Evolutionary conservation across 2,888 invertebrate genomes (phyloP).

Genomic region (Drosophila barbarae): DNA sequence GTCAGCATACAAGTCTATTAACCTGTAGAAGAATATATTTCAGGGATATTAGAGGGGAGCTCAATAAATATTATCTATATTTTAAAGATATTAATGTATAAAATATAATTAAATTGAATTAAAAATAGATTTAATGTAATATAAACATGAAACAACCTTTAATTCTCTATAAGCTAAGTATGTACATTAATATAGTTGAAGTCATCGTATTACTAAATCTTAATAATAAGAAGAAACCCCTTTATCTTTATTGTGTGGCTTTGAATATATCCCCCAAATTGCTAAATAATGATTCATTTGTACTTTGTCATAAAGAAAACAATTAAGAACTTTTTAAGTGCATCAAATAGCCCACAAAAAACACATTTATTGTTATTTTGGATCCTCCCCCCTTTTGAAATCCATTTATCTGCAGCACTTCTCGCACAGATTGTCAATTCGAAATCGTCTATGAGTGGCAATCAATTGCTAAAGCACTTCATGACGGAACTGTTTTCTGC

Average conservation of each 20-base stretch:
- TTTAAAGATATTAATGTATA: no score
- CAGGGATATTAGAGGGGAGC: neutral
- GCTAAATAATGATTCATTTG: neutral
- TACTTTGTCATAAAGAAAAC: neutral
- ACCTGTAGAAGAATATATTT: conserved; percentile 46
- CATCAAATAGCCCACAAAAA: neutral
- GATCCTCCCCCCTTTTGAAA: conserved; percentile 2
- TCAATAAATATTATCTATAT: neutral
- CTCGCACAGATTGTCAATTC: conserved; percentile 2
- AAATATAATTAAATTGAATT: no score
- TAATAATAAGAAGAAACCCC: neutral
- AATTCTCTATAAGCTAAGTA: neutral
- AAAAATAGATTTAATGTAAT: no score
- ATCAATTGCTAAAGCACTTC: conserved; percentile 37
- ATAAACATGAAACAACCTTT: neutral
- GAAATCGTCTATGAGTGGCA: conserved; percentile 18
- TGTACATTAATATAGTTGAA: neutral
- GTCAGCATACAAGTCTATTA: conserved; percentile 78
- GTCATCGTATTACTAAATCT: neutral
- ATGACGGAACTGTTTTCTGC: conserved; percentile 37
- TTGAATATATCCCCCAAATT: neutral
- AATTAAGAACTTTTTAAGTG: neutral
- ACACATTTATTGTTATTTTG: no score
- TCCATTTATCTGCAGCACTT: conserved; percentile 1
- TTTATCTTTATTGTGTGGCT: neutral